Conservation (phyloP, 2,797 vertebrate species). For the Craterocephalus amniculus region DNA sequence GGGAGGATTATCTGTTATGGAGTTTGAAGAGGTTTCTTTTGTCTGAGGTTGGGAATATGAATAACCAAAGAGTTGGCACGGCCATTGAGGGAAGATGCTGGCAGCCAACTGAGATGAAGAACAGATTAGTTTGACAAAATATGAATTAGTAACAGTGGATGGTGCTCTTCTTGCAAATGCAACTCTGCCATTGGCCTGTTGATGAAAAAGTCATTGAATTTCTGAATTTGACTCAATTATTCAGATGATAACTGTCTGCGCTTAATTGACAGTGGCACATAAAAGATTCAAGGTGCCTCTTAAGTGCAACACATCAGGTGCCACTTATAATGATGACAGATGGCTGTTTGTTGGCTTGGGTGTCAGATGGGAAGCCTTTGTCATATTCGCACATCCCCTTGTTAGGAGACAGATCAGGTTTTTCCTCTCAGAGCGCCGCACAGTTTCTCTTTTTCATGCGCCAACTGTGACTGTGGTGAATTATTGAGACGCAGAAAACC, state of each 20-base stretch:
- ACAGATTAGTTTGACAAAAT: conserved; percentile 64
- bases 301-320: conserved; percentile 82
- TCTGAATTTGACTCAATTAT: conserved; percentile 82
- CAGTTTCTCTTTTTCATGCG: conserved; percentile 77
- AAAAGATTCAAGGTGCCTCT: conserved; percentile 80
- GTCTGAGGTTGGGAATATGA: conserved; percentile 71
- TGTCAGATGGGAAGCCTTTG: conserved; percentile 81
- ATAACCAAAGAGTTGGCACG: conserved; percentile 73
- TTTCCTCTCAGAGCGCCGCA: conserved; percentile 68
- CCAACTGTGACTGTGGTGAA: conserved; percentile 73
- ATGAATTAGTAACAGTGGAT: conserved; percentile 75
- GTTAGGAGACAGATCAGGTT: conserved; percentile 77
- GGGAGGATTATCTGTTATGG: conserved; percentile 77
- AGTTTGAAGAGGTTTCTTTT: conserved; percentile 78
- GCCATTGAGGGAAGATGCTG: conserved; percentile 42
- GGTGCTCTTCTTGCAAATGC: conserved; percentile 38
- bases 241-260: conserved; percentile 78
- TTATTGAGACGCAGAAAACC: conserved; percentile 71
- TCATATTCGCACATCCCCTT: conserved; percentile 82
- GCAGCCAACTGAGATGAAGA: conserved; percentile 53
- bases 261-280: conserved; percentile 83
- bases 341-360: conserved; percentile 81
- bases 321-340: conserved; percentile 87
- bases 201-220: conserved; percentile 74
- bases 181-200: conserved; percentile 52